Evolutionary conservation across 2,888 invertebrate genomes (phyloP).

Genomic region (Diplazon laetatorius): DNA sequence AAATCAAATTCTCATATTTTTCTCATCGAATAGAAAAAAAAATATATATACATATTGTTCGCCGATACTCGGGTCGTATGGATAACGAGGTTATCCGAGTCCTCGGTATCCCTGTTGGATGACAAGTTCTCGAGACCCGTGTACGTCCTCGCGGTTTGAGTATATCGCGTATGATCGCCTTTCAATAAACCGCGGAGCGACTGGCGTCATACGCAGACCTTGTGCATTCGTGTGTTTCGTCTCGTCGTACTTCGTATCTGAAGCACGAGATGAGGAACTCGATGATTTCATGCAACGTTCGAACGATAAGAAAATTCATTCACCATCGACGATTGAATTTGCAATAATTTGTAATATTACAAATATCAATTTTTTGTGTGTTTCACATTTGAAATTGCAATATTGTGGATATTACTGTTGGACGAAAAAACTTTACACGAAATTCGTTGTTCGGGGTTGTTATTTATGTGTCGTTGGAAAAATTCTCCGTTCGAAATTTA

Average conservation of each 20-base stretch:
- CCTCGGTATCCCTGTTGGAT: constrained; percentile 23
- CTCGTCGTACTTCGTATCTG: not conserved
- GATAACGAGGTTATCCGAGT: constrained; percentile 46
- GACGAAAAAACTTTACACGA: no score
- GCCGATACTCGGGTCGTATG: not conserved
- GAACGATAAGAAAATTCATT: constrained; percentile 34
- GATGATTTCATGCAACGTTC: not conserved
- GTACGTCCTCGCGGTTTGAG: constrained; percentile 52
- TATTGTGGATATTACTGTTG: no score
- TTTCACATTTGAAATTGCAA: no score
- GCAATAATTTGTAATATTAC: no score
- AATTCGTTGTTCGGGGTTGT: no score
- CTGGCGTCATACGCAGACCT: constrained; percentile 57
- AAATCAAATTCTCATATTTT: no score
- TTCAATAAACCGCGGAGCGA: constrained; percentile 62
- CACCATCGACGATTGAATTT: not conserved
- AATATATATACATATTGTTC: not conserved
- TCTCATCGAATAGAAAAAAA: no score
- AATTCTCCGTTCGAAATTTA: not conserved
- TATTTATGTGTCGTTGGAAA: no score
- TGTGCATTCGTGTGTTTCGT: constrained; percentile 47
- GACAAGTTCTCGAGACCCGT: constrained; percentile 43
- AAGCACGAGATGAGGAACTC: not conserved
- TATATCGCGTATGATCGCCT: constrained; percentile 60
- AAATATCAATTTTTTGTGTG: no score